Base-by-base conservation (phyloP, 2,888 invertebrate genomes). In the Disparrhopalites patrizii region DNA sequence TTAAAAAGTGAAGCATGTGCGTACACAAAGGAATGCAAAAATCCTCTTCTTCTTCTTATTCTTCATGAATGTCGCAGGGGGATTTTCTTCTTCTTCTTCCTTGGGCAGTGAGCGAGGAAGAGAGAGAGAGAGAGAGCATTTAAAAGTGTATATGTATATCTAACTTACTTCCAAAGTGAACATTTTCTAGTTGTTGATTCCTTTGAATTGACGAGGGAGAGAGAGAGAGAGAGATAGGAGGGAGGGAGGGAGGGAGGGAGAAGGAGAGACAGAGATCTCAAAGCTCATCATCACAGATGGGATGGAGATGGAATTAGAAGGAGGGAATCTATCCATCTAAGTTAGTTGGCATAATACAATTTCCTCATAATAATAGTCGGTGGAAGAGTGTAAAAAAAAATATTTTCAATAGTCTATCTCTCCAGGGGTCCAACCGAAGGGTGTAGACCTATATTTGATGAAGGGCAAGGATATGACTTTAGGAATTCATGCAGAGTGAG, bases 281-380 rank as follows among this genome's bases (percentile, higher is more conserved):
- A 8, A 18, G 54, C 57, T 57, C 57, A 61, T 56, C 57, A 76
- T 73, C 74, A 76, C 74, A 71, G 77, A 75, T 76, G 76, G 76
- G 76, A 76, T 75, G 76, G 51, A 61, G 28, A 50, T 33, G 43
- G 33, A 57, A 40, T 54, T 54, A 54, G 30, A 40, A 57, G 40
- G 27, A 28, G 57, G 57, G 47, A 61, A 51, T 61, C 61, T 27
- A 50, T 61, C 36, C 25, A 61, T 51, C 50, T 61, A 31, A 27
- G 18, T 47, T 43, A 43, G 60, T 61, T 61, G 61, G 61, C 61
- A 66, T 55, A 66, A 65, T 56, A 65, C 55, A 61, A 64, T 68
- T 65, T 68, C 57, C 64, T 62, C 62, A 62, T 68, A 57, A 61
- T 65, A 67, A 68, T 62, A 65, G 65, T 61, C 61, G 65, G 62